Percentiles rank a stretch among this genome's conserved stretches.
phyloP scores from a whole-genome alignment of 2,113 vertebrate genomes.

The Nanorana parkeri region DNA sequence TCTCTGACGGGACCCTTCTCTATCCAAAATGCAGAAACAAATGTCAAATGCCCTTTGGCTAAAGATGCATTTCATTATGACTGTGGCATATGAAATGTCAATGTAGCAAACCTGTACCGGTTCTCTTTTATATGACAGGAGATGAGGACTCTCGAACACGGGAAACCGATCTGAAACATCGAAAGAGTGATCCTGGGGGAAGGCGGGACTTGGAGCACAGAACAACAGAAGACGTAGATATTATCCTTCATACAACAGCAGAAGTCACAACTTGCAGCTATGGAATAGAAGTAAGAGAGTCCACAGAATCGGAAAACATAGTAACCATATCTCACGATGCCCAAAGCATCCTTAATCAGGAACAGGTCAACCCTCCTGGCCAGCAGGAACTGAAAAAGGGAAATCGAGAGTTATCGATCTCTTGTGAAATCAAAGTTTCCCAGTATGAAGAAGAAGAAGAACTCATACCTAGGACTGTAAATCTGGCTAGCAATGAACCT shows the following conservation, averaged over 20 bases:
- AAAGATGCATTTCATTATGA: too few relatives aligned
- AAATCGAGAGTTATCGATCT: neutral
- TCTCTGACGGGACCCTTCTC: too few relatives aligned
- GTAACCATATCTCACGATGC: neutral
- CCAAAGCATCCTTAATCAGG: neutral
- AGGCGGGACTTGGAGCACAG: neutral
- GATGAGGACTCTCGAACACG: neutral
- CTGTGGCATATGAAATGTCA: neutral
- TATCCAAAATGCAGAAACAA: too few relatives aligned
- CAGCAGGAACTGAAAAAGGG: neutral
- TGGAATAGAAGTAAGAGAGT: neutral
- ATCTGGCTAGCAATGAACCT: neutral
- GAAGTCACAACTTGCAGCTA: neutral
- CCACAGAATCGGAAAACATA: neutral
- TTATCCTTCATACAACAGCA: neutral
- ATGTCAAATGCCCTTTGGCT: too few relatives aligned
- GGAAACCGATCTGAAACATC: conserved; percentile 7
- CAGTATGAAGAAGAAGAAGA: neutral
- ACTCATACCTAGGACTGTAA: neutral
- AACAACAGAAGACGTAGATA: neutral
- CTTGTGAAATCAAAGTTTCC: neutral
- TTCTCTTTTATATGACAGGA: conserved; percentile 11
- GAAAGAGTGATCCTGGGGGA: neutral
- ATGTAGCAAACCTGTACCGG: neutral
- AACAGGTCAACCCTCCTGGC: neutral